phyloP scores from a whole-genome alignment of 2,113 vertebrate genomes.

The Lampris incognitus region DNA sequence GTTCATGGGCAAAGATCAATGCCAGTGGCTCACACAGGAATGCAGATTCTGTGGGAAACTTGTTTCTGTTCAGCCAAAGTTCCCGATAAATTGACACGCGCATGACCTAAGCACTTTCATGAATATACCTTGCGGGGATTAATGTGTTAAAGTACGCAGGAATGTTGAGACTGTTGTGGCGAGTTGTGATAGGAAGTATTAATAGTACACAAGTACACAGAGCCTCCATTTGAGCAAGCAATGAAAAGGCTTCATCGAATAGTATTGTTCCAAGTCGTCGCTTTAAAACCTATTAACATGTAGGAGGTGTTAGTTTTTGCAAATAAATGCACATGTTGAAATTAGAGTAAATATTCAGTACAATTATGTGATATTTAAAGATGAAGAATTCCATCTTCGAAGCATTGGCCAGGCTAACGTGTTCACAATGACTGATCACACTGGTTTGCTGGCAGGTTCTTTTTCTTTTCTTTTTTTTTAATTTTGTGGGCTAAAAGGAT shows the following conservation, averaged over 20 bases:
- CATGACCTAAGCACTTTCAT: conserved; percentile 64
- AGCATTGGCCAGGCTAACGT: background rate
- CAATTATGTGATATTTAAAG: too few species aligned
- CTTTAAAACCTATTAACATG: background rate
- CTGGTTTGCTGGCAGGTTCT: background rate
- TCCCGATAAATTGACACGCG: conserved; percentile 67
- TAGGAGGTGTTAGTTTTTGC: too few species aligned
- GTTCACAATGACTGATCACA: background rate
- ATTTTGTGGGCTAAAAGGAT: too few species aligned
- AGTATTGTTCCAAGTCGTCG: background rate
- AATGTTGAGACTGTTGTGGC: conserved; percentile 6
- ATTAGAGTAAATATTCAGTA: too few species aligned
- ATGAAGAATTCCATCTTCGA: background rate
- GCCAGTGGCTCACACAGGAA: conserved; percentile 75
- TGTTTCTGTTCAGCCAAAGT: conserved; percentile 70
- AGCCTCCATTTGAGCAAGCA: background rate
- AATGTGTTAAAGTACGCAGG: conserved; percentile 43
- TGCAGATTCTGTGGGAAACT: conserved; percentile 78
- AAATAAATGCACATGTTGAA: too few species aligned
- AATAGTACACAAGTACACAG: background rate
- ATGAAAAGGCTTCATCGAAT: conserved; percentile 8
- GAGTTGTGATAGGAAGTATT: background rate
- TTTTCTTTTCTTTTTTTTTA: background rate
- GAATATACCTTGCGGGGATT: conserved; percentile 25
- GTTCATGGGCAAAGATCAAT: conserved; percentile 78